These are phyloP conservation scores for Drosophila repleta DNA, from an alignment of 1,140 invertebrate species.

Conservation along the genomic window DNA sequence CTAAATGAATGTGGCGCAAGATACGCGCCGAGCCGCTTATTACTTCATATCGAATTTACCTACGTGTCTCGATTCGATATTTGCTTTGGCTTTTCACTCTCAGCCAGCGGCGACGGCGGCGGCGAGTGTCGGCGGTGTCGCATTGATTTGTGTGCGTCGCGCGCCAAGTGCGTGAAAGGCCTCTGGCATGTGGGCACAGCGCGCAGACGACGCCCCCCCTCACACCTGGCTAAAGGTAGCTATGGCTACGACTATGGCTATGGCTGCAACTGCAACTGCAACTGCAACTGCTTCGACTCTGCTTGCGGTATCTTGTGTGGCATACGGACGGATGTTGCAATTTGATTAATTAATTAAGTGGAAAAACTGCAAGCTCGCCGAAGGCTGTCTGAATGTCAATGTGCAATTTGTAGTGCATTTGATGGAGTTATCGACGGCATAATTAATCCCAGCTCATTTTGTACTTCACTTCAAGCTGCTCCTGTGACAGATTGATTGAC, in stretches of 20 bases:
- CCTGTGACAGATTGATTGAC: background rate
- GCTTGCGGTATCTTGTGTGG: slow-evolving; percentile 40
- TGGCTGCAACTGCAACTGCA: too few relatives aligned
- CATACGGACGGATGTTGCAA: slow-evolving; percentile 71
- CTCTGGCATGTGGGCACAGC: slow-evolving; percentile 44
- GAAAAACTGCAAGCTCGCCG: slow-evolving; percentile 63
- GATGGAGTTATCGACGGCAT: slow-evolving; percentile 34
- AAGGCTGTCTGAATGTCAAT: slow-evolving; percentile 74
- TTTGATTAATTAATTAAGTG: slow-evolving; percentile 78
- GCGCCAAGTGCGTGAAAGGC: slow-evolving; percentile 49
- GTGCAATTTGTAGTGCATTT: slow-evolving; percentile 71
- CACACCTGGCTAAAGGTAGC: background rate
- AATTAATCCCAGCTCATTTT: slow-evolving; percentile 5
- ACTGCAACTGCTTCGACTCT: background rate
- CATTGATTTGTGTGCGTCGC: slow-evolving; percentile 55
- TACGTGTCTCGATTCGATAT: slow-evolving; percentile 56
- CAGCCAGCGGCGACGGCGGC: background rate
- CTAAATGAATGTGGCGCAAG: slow-evolving; percentile 77
- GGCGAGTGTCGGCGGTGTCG: slow-evolving; percentile 43
- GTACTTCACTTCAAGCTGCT: background rate
- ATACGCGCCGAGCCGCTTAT: slow-evolving; percentile 56
- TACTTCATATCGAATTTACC: slow-evolving; percentile 76
- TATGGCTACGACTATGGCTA: slow-evolving; percentile 1
- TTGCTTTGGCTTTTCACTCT: slow-evolving; percentile 21
- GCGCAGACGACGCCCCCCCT: background rate